Conservation (phyloP, 2,797 vertebrate genomes). For the Hipposideros larvatus region DNA sequence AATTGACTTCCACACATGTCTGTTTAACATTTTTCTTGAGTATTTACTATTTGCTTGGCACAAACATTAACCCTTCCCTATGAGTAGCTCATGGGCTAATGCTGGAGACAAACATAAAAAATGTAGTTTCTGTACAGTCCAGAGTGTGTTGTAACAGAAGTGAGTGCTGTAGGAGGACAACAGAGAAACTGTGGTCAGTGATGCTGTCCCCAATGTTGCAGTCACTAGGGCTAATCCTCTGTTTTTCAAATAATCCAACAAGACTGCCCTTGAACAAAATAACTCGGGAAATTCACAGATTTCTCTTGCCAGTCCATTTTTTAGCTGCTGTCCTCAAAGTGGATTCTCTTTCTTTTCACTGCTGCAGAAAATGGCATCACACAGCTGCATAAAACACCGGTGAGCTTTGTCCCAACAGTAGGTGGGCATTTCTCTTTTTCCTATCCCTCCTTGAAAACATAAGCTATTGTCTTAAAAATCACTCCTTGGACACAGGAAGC, state of each 20-base stretch:
- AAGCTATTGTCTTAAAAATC: slow-evolving; percentile 48
- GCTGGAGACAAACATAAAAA: background rate
- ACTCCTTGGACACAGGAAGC: slow-evolving; percentile 54
- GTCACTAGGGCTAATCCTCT: background rate
- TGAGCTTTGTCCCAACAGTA: background rate
- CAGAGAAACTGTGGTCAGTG: background rate
- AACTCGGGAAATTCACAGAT: background rate
- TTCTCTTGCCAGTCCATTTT: background rate
- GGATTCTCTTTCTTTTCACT: background rate
- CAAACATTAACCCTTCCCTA: background rate
- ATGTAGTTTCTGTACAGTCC: background rate
- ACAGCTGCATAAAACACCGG: background rate
- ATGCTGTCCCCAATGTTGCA: too few species aligned
- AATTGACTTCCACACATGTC: background rate
- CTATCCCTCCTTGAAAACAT: slow-evolving; percentile 3
- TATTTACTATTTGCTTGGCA: slow-evolving; percentile 43
- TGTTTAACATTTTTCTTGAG: slow-evolving; percentile 49
- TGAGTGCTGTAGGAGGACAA: too few species aligned
- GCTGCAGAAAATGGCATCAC: background rate
- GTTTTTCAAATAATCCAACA: background rate
- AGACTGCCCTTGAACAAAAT: background rate
- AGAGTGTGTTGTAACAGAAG: background rate
- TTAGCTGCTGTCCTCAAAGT: background rate
- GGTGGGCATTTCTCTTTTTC: background rate
- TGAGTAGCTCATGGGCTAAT: background rate